Evolutionary conservation across 2,113 vertebrate genomes (phyloP), one percentile per base, ranked within the genome.

Genomic region (Gasterosteus aculeatus): DNA sequence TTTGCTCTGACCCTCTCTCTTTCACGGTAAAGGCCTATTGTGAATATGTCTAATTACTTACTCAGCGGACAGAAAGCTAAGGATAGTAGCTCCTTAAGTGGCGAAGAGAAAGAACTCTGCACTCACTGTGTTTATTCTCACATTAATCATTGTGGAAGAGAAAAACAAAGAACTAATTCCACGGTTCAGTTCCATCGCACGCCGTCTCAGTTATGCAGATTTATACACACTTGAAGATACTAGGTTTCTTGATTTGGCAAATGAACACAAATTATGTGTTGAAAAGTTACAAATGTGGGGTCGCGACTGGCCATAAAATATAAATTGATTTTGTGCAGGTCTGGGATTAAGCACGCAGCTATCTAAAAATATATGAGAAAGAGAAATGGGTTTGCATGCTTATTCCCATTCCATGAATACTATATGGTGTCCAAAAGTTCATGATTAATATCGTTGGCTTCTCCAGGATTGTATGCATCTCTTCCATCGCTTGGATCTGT

Each of bases 51-150:
- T 66, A 15, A 69, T 42, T 71, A 29, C 68, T 9, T 29, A 15
- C 53, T 39, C 16, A 29, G 73, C 3, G 7, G 56, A 78, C n/a
- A 57, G 41, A 66, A 75, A 66, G 53, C 29, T 1, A 19, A 47
- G 33, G 69, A 61, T 57, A 60, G 42, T 62, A 3, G 22, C 66
- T 84, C 78, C 72, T 78, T 78, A 74, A 78, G 70, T 61, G 72
- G 72, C 56, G 61, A 69, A 69, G 58, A 61, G 41, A 77, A 70
- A 61, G 15, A 59, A 62, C 74, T 76, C 39, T n/a, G 22, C 39
- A 51, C 60, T 16, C 26, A 31, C 69, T 53, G 66, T 85, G 65
- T 83, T 80, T 71, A 81, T 74, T 70, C 69, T 22, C 54, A 80
- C 68, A 75, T 78, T 76, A 62, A 77, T 77, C 65, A 73, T 0